Percentiles rank a stretch among this genome's conserved stretches.
phyloP scores from a whole-genome alignment of 2,113 vertebrate species.

The Calidris pygmaea region DNA sequence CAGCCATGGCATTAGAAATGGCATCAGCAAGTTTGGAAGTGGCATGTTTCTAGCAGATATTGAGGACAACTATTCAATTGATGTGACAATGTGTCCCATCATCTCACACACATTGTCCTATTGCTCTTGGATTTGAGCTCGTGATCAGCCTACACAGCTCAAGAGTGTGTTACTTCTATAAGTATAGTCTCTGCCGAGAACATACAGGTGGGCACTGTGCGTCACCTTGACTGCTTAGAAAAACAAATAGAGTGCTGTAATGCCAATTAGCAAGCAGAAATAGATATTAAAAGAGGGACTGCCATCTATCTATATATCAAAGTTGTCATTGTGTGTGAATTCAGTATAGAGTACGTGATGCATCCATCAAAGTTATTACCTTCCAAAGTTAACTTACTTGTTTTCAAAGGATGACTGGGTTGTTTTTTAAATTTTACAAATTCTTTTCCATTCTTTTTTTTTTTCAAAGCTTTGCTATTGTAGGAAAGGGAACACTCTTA shows the following conservation, averaged over 20 bases:
- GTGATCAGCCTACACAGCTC: not conserved
- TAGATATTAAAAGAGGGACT: not conserved
- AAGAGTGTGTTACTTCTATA: not conserved
- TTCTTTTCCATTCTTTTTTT: not conserved
- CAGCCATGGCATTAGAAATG: not conserved
- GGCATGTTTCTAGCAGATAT: not conserved
- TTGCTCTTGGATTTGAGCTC: not conserved
- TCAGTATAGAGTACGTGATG: not conserved
- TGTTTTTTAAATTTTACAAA: not conserved
- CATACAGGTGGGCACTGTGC: not conserved
- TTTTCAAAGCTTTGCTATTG: not conserved
- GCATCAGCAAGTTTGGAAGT: not conserved
- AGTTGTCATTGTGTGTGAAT: not conserved
- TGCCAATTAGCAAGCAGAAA: not conserved
- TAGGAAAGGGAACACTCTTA: not conserved
- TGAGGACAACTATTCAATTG: not conserved
- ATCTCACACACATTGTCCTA: not conserved
- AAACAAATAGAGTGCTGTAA: not conserved
- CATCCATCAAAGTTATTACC: not conserved
- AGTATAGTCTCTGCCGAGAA: not conserved
- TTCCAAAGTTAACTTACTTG: not conserved
- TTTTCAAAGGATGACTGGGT: not conserved
- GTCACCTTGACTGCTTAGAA: not conserved
- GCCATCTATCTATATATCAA: not conserved
- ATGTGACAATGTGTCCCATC: accelerated